Conservation (phyloP, 2,888 invertebrate species). For the Helicoverpa assulta region DNA sequence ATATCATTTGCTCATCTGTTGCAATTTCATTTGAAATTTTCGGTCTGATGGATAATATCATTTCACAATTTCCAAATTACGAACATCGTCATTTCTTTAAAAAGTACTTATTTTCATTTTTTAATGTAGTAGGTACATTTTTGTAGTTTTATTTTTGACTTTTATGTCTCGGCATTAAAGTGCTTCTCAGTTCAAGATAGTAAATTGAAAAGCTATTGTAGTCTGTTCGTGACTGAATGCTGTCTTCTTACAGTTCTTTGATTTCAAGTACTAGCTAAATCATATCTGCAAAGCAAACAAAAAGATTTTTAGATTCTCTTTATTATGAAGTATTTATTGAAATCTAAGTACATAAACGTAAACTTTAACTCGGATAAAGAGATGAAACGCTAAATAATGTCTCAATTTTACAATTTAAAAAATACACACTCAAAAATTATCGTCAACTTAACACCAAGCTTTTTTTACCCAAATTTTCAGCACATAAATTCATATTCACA, state of each 20-base stretch:
- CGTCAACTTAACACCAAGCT: conserved; percentile 20
- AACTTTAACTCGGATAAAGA: too few relatives aligned
- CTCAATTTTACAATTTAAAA: background rate
- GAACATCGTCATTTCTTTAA: too few relatives aligned
- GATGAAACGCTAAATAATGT: too few relatives aligned
- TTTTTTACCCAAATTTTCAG: conserved; percentile 9
- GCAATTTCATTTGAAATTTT: conserved; percentile 11
- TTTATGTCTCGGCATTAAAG: conserved; percentile 11
- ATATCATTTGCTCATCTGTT: conserved; percentile 47
- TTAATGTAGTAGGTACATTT: background rate
- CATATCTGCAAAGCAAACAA: conserved; percentile 17
- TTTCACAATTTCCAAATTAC: too few relatives aligned
- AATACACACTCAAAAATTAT: conserved; percentile 3
- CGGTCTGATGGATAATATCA: background rate
- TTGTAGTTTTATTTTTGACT: background rate
- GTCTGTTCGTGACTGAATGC: conserved; percentile 41
- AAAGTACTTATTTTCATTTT: background rate
- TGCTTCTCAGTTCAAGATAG: conserved; percentile 20
- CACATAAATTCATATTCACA: conserved; percentile 40
- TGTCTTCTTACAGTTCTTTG: conserved; percentile 12
- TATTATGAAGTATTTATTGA: background rate
- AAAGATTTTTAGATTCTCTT: conserved; percentile 6
- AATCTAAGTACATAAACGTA: too few relatives aligned
- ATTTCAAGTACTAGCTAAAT: conserved; percentile 23
- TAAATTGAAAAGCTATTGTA: conserved; percentile 50